Conservation (phyloP, 2,113 vertebrate species). For the Apeltes quadracus region DNA sequence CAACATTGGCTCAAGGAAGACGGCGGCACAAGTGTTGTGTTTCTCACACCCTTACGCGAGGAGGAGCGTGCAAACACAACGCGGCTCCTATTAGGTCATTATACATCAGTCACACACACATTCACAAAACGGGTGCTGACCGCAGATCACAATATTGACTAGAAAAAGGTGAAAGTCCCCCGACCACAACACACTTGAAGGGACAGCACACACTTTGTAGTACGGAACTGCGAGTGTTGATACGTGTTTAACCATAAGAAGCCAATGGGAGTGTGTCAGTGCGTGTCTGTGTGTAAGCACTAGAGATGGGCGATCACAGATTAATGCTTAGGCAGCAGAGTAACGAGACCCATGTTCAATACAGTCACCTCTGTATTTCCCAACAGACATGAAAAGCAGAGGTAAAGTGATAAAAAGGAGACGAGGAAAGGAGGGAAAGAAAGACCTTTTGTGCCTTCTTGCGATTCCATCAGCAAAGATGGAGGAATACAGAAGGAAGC, state of each 20-base stretch:
- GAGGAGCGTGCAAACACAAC: slow-evolving; percentile 26
- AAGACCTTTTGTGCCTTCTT: slow-evolving; percentile 48
- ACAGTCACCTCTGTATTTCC: slow-evolving; percentile 31
- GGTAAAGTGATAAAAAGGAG: background rate
- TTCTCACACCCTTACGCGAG: slow-evolving; percentile 68
- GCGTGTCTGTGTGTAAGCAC: background rate
- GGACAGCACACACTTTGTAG: slow-evolving; percentile 30
- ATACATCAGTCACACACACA: slow-evolving; percentile 8
- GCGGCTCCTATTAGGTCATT: slow-evolving; percentile 35
- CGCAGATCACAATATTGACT: slow-evolving; percentile 35
- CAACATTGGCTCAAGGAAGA: slow-evolving; percentile 63
- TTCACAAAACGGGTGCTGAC: slow-evolving; percentile 27
- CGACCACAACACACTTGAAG: slow-evolving; percentile 37
- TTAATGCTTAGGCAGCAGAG: slow-evolving; percentile 45
- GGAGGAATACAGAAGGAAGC: background rate
- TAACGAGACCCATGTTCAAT: slow-evolving; percentile 40
- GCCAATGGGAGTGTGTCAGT: slow-evolving; percentile 27
- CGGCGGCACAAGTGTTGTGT: slow-evolving; percentile 69
- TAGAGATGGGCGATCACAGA: slow-evolving; percentile 24
- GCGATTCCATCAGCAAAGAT: slow-evolving; percentile 22
- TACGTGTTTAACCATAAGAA: slow-evolving; percentile 11
- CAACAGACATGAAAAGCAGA: slow-evolving; percentile 4
- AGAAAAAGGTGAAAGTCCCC: slow-evolving; percentile 32
- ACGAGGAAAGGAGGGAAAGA: background rate
- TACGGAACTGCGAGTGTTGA: background rate